Evolutionary conservation across 2,113 vertebrate genomes (phyloP), one percentile per base, ranked within the genome.

Genomic region (Ammodytes marinus): DNA sequence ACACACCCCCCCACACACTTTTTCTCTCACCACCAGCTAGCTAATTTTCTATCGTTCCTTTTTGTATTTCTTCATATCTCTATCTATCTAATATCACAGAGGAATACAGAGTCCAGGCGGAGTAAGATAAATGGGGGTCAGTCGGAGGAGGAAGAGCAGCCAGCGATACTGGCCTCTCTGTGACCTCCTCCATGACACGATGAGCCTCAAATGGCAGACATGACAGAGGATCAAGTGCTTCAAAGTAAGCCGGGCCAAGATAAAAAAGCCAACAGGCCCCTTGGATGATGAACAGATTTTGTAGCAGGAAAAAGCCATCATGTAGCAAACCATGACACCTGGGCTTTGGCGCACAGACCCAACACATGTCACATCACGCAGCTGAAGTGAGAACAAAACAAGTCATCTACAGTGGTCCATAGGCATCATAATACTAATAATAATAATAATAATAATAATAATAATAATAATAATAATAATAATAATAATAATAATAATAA

Each of bases 121-220:
- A 58, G 47, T 61, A 69, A 81, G 69, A 80, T 68, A 59, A 85
- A 87, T 85, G 77, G 27, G 27, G 27, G 27, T 27, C 58, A 81
- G 27, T 69, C 45, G 55, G 46, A 82, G 80, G 69, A 82, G 63
- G 73, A 89, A 79, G 88, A 88, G 80, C 77, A 88, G 85, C 77
- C 72, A 74, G 70, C 50, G 37, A 87, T 63, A 65, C 65, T 93
- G 92, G 69, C 92, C 93, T 93, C 85, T 59, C 66, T 5, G 15
- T 94, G 93, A 95, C 94, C 94, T 88, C 86, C 9, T 85, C 73
- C 86, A 88, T 93, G 92, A 93, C 92, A 92, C 91, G 85, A 89
- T 90, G 82, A 91, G 93, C 88, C 89, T 86, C 91, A 93, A 88
- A 91, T 77, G 88, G 90, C 87, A 89, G 88, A 92, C 90, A 90